A percentile compares a stretch with the other conserved stretches of the same genome.
Conservation (phyloP, 2,888 invertebrate genomes). For the Agrotis ipsilon region DNA sequence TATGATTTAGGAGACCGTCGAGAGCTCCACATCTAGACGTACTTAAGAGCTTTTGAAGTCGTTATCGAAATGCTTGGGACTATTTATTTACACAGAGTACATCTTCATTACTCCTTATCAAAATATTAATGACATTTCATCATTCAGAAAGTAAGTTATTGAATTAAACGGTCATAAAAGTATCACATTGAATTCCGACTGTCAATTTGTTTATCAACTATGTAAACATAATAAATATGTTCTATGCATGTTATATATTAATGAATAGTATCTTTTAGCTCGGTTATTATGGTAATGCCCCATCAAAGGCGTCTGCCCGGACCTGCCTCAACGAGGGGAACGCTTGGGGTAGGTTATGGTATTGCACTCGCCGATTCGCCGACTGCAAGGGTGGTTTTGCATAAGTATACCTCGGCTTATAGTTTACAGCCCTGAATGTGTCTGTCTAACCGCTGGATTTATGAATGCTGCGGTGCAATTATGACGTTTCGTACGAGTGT, state of each 20-base stretch:
- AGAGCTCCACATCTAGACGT: conserved; percentile 43
- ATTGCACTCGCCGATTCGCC: conserved; percentile 86
- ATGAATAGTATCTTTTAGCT: conserved; percentile 71
- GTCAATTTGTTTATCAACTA: conserved; percentile 62
- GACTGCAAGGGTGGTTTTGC: conserved; percentile 87
- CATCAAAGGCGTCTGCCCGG: conserved; percentile 85
- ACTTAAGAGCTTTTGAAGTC: conserved; percentile 53
- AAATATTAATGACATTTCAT: conserved; percentile 44
- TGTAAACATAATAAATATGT: conserved; percentile 61
- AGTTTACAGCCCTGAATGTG: conserved; percentile 81
- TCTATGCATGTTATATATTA: conserved; percentile 66
- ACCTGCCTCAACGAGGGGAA: conserved; percentile 87
- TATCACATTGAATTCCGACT: conserved; percentile 55
- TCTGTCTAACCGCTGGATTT: conserved; percentile 86
- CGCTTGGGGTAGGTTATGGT: conserved; percentile 88
- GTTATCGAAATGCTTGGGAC: conserved; percentile 43
- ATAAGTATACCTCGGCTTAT: conserved; percentile 82
- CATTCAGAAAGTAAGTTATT: conserved; percentile 45
- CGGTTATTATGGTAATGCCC: conserved; percentile 85
- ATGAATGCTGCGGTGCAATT: conserved; percentile 85
- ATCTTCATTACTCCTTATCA: conserved; percentile 54
- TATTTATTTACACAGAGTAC: conserved; percentile 44
- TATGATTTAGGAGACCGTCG: conserved; percentile 50
- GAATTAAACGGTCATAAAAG: conserved; percentile 54
- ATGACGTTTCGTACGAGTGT: conserved; percentile 76